These are phyloP conservation scores for Ormyrus labotus DNA, from an alignment of 2,888 invertebrate genomes.

Conservation along the genomic window DNA sequence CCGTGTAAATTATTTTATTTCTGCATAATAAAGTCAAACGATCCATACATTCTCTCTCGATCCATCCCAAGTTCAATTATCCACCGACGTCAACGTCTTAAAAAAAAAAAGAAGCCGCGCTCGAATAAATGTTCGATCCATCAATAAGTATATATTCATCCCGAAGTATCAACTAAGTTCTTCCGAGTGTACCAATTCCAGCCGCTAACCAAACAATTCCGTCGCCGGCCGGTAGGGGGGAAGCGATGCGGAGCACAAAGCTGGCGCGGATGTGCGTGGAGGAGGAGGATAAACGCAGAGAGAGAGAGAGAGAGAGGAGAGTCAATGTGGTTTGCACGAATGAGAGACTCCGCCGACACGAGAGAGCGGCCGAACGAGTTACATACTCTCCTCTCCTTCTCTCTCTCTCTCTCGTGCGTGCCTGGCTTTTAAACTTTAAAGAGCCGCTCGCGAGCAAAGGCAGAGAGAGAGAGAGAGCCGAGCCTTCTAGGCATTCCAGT, in stretches of 20 bases:
- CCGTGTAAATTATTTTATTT: no score
- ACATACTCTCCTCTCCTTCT: conserved; percentile 18
- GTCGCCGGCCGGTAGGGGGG: background rate
- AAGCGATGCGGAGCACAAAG: background rate
- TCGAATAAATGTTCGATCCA: no score
- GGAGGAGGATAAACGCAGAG: conserved; percentile 13
- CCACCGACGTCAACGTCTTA: no score
- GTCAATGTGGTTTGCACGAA: conserved; percentile 16
- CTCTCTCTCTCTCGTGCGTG: conserved; percentile 51
- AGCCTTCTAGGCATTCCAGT: conserved; percentile 65
- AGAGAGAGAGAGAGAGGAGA: conserved; percentile 23
- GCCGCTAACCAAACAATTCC: background rate
- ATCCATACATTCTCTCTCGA: no score
- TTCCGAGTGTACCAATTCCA: background rate
- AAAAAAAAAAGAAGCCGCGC: no score
- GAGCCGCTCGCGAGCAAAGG: conserved; percentile 62
- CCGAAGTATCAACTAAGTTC: background rate
- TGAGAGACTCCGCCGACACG: conserved; percentile 13
- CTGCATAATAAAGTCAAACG: no score
- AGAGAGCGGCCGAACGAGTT: conserved; percentile 22
- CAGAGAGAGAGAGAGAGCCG: conserved; percentile 6
- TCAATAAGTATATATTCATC: no score
- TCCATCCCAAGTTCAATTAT: no score
- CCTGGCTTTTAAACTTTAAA: conserved; percentile 74
- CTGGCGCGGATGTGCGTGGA: background rate